Percentiles rank a stretch among this genome's conserved stretches.
phyloP scores from a whole-genome alignment of 1,140 invertebrate species.

The Muscidifurax raptorellus region DNA sequence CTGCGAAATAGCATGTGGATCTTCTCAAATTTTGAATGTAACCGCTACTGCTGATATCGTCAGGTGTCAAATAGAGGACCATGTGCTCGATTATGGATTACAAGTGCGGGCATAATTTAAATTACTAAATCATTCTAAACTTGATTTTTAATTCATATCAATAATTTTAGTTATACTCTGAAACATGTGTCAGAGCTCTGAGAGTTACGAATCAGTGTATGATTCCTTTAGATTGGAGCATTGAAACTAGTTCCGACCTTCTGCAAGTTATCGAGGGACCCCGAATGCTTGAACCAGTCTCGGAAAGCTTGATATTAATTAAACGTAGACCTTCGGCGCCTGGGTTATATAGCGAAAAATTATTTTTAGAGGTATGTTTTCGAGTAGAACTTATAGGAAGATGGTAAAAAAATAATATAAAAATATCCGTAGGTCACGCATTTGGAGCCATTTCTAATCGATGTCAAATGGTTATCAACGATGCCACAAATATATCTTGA shows the following conservation, averaged over 20 bases:
- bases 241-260: not conserved
- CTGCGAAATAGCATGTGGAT: conserved; percentile 69
- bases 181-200: conserved; percentile 26
- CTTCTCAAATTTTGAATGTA: conserved; percentile 63
- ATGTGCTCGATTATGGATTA: conserved; percentile 69
- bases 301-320: conserved; percentile 12
- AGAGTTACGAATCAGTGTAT: conserved; percentile 55
- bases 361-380: conserved; percentile 29
- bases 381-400: not conserved
- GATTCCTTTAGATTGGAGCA: conserved; percentile 56
- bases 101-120: conserved; percentile 56
- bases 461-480: conserved; percentile 65
- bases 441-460: conserved; percentile 62
- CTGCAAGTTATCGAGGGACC: conserved; percentile 3
- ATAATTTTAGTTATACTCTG: conserved; percentile 57
- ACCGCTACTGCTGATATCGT: conserved; percentile 65
- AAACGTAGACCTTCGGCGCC: conserved; percentile 17
- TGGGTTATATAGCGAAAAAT: conserved; percentile 57
- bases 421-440: conserved; percentile 59
- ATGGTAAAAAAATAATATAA: conserved; percentile 10
- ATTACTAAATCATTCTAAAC: not conserved
- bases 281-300: not conserved
- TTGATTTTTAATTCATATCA: conserved; percentile 16
- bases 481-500: conserved; percentile 69
- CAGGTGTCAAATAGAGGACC: conserved; percentile 64